Conservation (phyloP, 2,888 invertebrate species). For the Dinocampus coccinellae region DNA sequence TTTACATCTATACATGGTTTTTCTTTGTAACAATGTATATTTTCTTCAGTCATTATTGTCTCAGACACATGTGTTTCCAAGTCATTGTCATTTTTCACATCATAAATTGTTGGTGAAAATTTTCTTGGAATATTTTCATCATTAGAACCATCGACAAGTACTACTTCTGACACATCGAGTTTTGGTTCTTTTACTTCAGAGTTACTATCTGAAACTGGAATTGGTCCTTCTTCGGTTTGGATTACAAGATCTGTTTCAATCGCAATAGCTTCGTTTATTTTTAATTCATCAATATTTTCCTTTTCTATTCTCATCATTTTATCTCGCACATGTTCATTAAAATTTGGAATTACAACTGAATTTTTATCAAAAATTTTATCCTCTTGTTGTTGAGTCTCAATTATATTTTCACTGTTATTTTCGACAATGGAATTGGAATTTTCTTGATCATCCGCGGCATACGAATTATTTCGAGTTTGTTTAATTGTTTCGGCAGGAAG, state of each 20-base stretch:
- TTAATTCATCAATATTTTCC: not conserved
- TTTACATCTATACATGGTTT: slow-evolving; percentile 17
- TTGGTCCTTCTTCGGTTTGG: slow-evolving; percentile 56
- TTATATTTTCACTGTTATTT: not conserved
- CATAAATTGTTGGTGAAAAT: too few relatives aligned
- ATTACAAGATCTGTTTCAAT: slow-evolving; percentile 41
- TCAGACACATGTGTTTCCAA: slow-evolving; percentile 15
- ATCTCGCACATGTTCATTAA: too few relatives aligned
- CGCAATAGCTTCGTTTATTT: not conserved
- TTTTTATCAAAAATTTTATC: not conserved
- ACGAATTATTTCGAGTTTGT: not conserved
- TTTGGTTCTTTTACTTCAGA: slow-evolving; percentile 48
- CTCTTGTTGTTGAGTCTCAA: not conserved
- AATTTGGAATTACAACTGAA: not conserved
- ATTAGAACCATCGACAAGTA: slow-evolving; percentile 2
- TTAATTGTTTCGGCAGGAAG: slow-evolving; percentile 59
- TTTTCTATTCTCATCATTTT: too few relatives aligned
- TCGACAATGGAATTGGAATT: not conserved
- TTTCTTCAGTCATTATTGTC: too few relatives aligned
- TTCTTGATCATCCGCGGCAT: not conserved
- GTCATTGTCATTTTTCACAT: slow-evolving; percentile 9
- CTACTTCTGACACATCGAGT: slow-evolving; percentile 34
- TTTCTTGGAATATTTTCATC: too few relatives aligned
- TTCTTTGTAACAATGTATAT: too few relatives aligned
- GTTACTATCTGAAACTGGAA: slow-evolving; percentile 50